These are phyloP conservation scores for Patella vulgata DNA, from an alignment of 1,140 invertebrate genomes.

Conservation along the genomic window DNA sequence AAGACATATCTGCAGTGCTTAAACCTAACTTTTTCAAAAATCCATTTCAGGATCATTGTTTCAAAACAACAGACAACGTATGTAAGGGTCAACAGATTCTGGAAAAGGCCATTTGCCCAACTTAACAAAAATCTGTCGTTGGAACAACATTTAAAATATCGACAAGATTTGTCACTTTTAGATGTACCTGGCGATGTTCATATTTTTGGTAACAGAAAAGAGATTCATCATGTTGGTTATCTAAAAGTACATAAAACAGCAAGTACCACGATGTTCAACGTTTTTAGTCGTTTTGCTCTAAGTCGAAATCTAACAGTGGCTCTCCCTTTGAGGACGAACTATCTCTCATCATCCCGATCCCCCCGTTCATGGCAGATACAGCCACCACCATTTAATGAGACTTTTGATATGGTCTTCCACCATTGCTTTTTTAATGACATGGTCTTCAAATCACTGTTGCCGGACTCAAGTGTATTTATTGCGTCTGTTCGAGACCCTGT, in stretches of 20 bases:
- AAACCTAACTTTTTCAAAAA: too few relatives aligned
- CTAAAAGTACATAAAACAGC: conserved; percentile 40
- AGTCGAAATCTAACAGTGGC: conserved; percentile 21
- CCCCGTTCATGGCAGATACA: conserved; percentile 19
- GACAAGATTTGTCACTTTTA: too few relatives aligned
- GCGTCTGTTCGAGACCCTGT: conserved; percentile 41
- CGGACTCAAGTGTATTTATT: conserved; percentile 31
- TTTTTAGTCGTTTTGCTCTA: conserved; percentile 34
- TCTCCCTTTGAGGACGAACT: conserved; percentile 22
- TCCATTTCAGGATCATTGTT: too few relatives aligned
- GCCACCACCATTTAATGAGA: conserved; percentile 27
- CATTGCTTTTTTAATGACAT: conserved; percentile 37
- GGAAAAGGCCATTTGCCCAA: too few relatives aligned
- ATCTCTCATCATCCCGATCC: conserved; percentile 17
- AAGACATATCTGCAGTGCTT: too few relatives aligned
- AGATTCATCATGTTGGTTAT: conserved; percentile 31
- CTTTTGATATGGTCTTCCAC: conserved; percentile 33
- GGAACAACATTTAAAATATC: too few relatives aligned
- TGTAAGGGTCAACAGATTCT: too few relatives aligned
- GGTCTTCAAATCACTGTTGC: conserved; percentile 29
- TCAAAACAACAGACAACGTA: too few relatives aligned
- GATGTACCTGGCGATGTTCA: too few relatives aligned
- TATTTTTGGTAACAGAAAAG: too few relatives aligned
- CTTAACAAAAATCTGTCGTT: too few relatives aligned
- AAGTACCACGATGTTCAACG: conserved; percentile 35